A percentile compares a stretch with the other conserved stretches of the same genome.
Evolutionary conservation across 2,888 invertebrate species (phyloP).

Genomic region (Hirtodrosophila trivittata): DNA sequence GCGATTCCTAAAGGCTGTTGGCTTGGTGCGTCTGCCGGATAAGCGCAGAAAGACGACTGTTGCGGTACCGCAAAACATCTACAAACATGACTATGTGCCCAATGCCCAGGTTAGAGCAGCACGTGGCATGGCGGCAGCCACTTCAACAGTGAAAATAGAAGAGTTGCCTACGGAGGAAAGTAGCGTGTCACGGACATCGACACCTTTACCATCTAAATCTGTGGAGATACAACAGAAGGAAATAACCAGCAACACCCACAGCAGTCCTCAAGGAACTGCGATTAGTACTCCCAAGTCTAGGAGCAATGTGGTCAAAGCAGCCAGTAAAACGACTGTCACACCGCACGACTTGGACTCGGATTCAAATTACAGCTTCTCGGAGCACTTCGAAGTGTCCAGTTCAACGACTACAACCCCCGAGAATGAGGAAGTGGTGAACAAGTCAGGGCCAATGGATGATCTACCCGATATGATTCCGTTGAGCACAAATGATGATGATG

Average conservation of each 20-base stretch:
- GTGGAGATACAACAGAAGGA: constrained; percentile 38
- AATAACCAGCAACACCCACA: constrained; percentile 45
- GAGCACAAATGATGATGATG: constrained; percentile 18
- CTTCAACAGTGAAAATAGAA: constrained; percentile 5
- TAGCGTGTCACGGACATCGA: background rate
- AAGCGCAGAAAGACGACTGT: constrained; percentile 6
- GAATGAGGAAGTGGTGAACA: background rate
- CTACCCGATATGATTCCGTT: constrained; percentile 81
- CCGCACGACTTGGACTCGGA: constrained; percentile 79
- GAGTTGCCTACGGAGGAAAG: constrained; percentile 3
- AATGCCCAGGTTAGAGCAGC: constrained; percentile 60
- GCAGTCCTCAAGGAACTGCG: constrained; percentile 9
- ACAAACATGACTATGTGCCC: constrained; percentile 46
- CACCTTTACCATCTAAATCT: background rate
- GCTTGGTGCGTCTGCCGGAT: constrained; percentile 61
- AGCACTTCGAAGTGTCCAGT: constrained; percentile 78
- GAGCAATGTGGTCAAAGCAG: background rate
- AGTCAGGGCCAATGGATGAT: constrained; percentile 61
- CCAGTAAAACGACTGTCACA: constrained; percentile 1
- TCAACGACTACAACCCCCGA: constrained; percentile 35
- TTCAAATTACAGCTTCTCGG: constrained; percentile 84
- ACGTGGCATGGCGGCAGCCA: constrained; percentile 1
- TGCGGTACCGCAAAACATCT: constrained; percentile 9
- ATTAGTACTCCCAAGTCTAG: background rate
- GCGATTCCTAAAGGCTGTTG: constrained; percentile 77